Evolutionary conservation across 2,797 vertebrate genomes (phyloP), one percentile per base, ranked within the genome.

Genomic region (Ficedula albicollis): DNA sequence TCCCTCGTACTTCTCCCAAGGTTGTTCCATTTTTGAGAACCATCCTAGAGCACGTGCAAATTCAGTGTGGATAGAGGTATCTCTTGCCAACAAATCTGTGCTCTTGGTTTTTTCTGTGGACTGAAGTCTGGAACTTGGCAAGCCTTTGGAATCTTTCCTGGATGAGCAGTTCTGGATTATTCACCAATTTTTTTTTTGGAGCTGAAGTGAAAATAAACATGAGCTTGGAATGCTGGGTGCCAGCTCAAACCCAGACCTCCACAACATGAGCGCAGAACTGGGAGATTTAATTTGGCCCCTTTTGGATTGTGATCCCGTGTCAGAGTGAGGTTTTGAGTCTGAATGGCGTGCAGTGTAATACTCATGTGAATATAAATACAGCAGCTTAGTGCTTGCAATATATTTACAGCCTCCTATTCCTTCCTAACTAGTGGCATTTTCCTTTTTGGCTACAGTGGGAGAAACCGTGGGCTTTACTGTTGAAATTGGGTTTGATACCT

Each of bases 121-220:
- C 67, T 82, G 27, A 88, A 84, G 70, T 94, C 43, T 88, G 70
- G 48, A 94, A 76, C 2, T 93, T 89, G 77, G 80, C 93, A 92
- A 69, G 44, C 23, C 62, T 81, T 89, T 87, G 73, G 36, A 87
- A 69, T 94, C 68, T 72, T 91, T 92, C 79, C 64, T 95, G 78
- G 81, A 90, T 83, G 81, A 81, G 38, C 62, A 66, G 54, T 72
- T 93, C 58, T 91, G 87, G 66, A 82, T 86, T 94, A 87, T 89
- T 89, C 26, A 81, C 82, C 32, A 26, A 4, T 54, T 59, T 55
- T 74, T 89, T 90, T 92, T 89, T 79, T 51, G 32, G 39, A 93
- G 29, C n/a, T 74, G 78, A 70, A 89, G 32, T 83, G 60, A 77
- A 87, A 92, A 82, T 77, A 92, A 82, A 83, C 34, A 63, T 36